These are phyloP conservation scores for Phocoena sinus DNA, from an alignment of 2,113 vertebrate species.

Conservation along the genomic window DNA sequence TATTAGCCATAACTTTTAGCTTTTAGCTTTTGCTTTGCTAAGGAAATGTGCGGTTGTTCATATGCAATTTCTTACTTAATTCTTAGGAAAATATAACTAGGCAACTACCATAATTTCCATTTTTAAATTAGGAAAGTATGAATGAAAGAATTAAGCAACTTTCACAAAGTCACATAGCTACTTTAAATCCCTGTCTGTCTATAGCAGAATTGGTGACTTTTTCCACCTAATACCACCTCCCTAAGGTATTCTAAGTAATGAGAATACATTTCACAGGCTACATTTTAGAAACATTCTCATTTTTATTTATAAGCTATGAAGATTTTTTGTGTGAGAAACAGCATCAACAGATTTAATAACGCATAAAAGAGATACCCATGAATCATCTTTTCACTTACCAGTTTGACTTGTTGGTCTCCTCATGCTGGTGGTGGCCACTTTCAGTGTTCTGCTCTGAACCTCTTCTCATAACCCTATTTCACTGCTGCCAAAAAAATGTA, in stretches of 20 bases:
- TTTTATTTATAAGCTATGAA: background rate
- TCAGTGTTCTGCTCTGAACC: background rate
- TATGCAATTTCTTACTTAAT: background rate
- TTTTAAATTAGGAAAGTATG: slow-evolving; percentile 21
- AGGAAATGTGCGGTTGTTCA: background rate
- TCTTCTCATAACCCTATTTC: slow-evolving; percentile 29
- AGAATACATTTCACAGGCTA: background rate
- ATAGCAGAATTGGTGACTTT: background rate
- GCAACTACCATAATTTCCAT: background rate
- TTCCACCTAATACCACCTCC: background rate
- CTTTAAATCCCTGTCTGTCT: background rate
- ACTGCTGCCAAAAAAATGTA: background rate
- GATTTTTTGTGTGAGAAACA: background rate
- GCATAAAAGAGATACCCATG: background rate
- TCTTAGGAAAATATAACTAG: background rate
- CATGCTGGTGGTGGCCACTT: slow-evolving; percentile 37
- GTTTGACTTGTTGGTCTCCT: slow-evolving; percentile 35
- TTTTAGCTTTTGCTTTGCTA: background rate
- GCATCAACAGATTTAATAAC: background rate
- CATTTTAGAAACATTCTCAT: background rate
- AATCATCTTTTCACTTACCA: slow-evolving; percentile 43
- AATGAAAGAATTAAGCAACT: background rate
- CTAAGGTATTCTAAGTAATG: background rate
- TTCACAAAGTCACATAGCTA: background rate
- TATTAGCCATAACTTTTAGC: background rate